Evolutionary conservation across 2,888 invertebrate genomes (phyloP).

Genomic region (Ptycholaimellus sp.): DNA sequence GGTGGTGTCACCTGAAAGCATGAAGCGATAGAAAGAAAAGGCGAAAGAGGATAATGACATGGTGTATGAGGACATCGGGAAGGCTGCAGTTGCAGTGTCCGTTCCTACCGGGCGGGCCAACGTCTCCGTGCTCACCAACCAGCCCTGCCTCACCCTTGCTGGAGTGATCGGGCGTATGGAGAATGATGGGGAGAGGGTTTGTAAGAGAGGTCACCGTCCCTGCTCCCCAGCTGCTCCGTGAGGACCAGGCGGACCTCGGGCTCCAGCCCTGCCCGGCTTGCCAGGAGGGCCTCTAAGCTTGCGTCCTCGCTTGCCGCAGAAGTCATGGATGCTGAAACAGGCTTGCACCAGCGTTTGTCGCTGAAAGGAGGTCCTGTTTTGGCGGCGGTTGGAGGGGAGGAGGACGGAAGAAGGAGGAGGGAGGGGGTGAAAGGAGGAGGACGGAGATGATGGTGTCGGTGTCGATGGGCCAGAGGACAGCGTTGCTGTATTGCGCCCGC

Average conservation of each 20-base stretch:
- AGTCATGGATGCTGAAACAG: constrained; percentile 13
- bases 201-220: too few relatives aligned
- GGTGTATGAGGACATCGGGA: not conserved
- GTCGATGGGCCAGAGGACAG: too few relatives aligned
- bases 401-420: too few relatives aligned
- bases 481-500: too few relatives aligned
- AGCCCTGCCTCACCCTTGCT: not conserved
- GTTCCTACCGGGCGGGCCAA: not conserved
- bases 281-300: constrained; percentile 15
- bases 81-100: constrained; percentile 1
- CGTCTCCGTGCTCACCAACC: not conserved
- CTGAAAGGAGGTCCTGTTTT: too few relatives aligned
- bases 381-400: too few relatives aligned
- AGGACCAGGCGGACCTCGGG: constrained; percentile 7
- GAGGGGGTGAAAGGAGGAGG: too few relatives aligned
- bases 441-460: too few relatives aligned
- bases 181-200: too few relatives aligned
- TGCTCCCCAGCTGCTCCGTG: not conserved
- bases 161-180: too few relatives aligned
- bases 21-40: too few relatives aligned
- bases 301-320: constrained; percentile 16
- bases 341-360: not conserved
- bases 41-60: too few relatives aligned
- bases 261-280: constrained; percentile 9
- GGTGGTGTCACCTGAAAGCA: not conserved